Evolutionary conservation across 2,797 vertebrate genomes (phyloP).

Genomic region (Mormyrus proboscirostris): DNA sequence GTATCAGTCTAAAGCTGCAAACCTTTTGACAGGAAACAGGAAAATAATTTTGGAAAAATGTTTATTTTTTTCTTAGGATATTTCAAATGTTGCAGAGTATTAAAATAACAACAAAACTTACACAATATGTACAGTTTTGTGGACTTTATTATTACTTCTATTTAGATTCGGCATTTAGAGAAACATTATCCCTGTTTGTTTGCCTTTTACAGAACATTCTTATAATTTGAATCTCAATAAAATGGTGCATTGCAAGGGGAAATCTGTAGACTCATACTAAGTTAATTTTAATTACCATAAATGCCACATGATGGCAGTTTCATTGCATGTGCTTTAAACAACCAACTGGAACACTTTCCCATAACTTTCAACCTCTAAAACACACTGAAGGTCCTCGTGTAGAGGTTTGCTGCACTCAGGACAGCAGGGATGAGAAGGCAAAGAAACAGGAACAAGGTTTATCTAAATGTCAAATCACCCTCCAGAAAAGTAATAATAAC

Average conservation of each 20-base stretch:
- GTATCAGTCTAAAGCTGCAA: background rate
- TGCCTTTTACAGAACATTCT: background rate
- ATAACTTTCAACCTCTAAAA: background rate
- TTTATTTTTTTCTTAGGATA: background rate
- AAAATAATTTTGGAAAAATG: background rate
- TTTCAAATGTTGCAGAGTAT: background rate
- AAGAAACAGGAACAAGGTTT: background rate
- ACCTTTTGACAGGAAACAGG: background rate
- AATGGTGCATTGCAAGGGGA: background rate
- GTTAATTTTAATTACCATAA: background rate
- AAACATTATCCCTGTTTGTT: background rate
- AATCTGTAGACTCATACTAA: background rate
- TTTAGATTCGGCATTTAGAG: background rate
- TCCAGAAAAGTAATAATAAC: background rate
- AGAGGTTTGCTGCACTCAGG: background rate
- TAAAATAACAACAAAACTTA: background rate
- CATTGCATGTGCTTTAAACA: background rate
- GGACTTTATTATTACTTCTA: background rate
- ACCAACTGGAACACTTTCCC: background rate
- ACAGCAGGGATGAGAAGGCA: background rate
- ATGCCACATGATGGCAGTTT: background rate
- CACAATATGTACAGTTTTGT: background rate
- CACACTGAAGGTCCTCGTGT: background rate
- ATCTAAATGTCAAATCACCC: background rate
- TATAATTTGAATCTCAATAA: background rate